Conservation (phyloP, 2,888 invertebrate genomes). For the Gymnoscelis rufifasciata region DNA sequence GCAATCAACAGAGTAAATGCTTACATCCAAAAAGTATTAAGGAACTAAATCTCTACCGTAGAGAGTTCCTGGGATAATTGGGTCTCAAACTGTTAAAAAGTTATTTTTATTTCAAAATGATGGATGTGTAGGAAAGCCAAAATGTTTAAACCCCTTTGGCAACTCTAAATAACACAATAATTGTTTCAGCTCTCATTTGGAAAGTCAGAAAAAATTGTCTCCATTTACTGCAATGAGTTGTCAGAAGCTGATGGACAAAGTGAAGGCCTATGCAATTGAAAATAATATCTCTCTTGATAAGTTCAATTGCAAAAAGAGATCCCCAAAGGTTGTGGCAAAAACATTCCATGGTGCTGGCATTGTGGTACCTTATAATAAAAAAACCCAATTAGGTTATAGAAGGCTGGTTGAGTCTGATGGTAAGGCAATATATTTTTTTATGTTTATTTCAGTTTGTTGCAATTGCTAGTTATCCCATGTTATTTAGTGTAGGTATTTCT, state of each 20-base stretch:
- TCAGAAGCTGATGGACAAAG: conserved; percentile 77
- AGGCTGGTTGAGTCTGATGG: conserved; percentile 83
- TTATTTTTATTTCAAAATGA: no score
- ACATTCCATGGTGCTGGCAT: conserved; percentile 91
- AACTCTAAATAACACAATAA: neutral
- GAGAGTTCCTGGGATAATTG: no score
- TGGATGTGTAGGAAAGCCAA: no score
- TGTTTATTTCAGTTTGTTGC: no score
- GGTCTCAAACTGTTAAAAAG: no score
- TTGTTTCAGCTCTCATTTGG: conserved; percentile 67
- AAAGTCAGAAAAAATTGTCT: conserved; percentile 72
- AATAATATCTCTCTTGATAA: conserved; percentile 79
- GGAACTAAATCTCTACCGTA: no score
- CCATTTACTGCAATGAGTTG: conserved; percentile 83
- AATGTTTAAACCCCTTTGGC: no score
- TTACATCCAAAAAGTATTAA: no score
- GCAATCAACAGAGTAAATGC: no score
- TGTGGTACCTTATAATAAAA: conserved; percentile 89
- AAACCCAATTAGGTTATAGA: conserved; percentile 91
- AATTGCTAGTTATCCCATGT: no score
- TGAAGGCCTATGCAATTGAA: conserved; percentile 81
- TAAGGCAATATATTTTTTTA: conserved; percentile 37
- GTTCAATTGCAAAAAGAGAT: conserved; percentile 78
- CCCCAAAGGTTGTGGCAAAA: conserved; percentile 82
- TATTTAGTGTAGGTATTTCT: no score